Evolutionary conservation across 1,140 invertebrate species (phyloP), one percentile per base, ranked within the genome.

Genomic region (Drosophila suzukii): DNA sequence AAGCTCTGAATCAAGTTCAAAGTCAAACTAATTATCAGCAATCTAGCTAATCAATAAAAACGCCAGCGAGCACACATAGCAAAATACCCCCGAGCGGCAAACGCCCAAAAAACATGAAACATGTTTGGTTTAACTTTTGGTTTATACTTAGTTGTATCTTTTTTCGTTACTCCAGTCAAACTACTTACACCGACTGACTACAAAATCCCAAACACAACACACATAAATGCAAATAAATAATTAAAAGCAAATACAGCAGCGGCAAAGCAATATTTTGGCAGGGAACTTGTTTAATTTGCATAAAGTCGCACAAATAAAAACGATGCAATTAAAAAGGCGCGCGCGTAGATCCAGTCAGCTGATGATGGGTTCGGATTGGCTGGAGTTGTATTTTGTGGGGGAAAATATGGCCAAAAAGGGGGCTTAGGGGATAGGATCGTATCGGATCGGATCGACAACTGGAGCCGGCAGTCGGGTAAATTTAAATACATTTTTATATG

Each of bases 1-100:
- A 72, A 84, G 84, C 80, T 90, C 60, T 75, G 78, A 89, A 90
- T 89, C 84, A 89, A 89, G 85, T 89, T 89, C 84, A 89, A 89
- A 89, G 84, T 83, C 84, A 89, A 89, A 89, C 80, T 75, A 89
- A 89, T 89, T 89, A 89, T 78, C 84, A 78, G 68, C 74, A 89
- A 84, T 89, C 89, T 81, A 75, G 41, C 76, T 73, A 78, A 89
- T 88, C 76, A 89, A 89, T 78, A 78, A 78, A 71, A 70, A 11
- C 59, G 39, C 38, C 27, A 50, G 39, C 38, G 17, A 41, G 36
- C 43, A 49, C 12, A 58, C 36, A 32, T 44, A 53, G 44, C 61
- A 50, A 50, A 50, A 62, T 38, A 15, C 41, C 27, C 13, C 24
- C 38, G 17, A 62, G 17, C n/a, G 36, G 43, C 67, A 58, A 70